A percentile compares a stretch with the other conserved stretches of the same genome.
These are phyloP conservation scores for Punctoribates punctum DNA, from an alignment of 2,888 invertebrate genomes.

Conservation along the genomic window DNA sequence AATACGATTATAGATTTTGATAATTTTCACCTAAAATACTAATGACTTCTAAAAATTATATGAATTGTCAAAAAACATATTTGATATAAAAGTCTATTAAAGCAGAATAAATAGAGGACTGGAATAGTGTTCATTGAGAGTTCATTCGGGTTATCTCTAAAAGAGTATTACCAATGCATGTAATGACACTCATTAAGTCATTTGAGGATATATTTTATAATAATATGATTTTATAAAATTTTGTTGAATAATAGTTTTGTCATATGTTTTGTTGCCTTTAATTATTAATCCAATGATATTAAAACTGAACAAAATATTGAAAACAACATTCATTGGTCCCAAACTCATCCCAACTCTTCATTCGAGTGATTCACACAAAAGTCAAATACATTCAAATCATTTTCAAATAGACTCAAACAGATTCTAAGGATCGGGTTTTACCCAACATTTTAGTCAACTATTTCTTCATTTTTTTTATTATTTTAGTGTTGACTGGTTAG, in stretches of 20 bases:
- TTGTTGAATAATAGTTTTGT: constrained; percentile 13
- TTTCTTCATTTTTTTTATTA: too few relatives aligned
- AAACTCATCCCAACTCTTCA: too few relatives aligned
- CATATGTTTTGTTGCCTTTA: neutral
- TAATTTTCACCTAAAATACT: neutral
- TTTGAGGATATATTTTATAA: constrained; percentile 18
- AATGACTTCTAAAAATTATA: neutral
- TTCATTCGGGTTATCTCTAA: neutral
- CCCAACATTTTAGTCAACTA: too few relatives aligned
- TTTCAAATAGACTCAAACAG: too few relatives aligned
- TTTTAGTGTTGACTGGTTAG: too few relatives aligned
- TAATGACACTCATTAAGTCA: constrained; percentile 4
- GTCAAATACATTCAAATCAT: too few relatives aligned
- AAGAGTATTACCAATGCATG: neutral
- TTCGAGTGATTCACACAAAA: too few relatives aligned
- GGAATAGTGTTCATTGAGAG: neutral
- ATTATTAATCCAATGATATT: neutral
- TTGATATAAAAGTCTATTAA: neutral
- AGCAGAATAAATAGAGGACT: neutral
- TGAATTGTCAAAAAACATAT: neutral
- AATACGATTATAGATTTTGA: neutral
- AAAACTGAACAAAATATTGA: too few relatives aligned
- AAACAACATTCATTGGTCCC: too few relatives aligned
- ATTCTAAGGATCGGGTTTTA: too few relatives aligned
- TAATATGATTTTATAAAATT: constrained; percentile 9